A percentile compares a stretch with the other conserved stretches of the same genome.
Evolutionary conservation across 2,797 vertebrate species (phyloP).

Genomic region (Chaetophractus vellerosus): DNA sequence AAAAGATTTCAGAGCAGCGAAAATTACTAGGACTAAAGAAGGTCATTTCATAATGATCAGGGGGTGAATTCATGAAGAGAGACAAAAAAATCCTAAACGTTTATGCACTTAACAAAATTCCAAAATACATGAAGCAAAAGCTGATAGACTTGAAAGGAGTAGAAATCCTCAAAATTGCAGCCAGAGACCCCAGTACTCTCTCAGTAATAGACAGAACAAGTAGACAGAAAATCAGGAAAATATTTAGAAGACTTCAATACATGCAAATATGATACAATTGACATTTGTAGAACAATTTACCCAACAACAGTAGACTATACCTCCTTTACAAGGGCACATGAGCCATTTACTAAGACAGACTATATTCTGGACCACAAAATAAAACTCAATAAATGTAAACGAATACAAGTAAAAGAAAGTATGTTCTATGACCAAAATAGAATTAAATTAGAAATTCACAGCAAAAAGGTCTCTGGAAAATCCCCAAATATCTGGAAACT

Average conservation of each 20-base stretch:
- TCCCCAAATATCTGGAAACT: background rate
- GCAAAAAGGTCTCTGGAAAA: background rate
- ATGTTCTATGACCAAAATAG: background rate
- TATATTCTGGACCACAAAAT: background rate
- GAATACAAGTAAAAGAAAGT: slow-evolving; percentile 25
- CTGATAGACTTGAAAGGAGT: background rate
- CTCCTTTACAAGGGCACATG: background rate
- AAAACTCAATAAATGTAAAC: background rate
- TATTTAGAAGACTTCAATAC: background rate
- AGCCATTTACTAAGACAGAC: background rate
- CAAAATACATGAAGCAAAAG: background rate
- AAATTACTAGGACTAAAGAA: background rate
- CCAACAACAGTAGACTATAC: background rate
- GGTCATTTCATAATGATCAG: background rate
- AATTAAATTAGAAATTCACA: slow-evolving; percentile 26
- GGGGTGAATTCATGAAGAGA: background rate
- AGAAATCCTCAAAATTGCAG: background rate
- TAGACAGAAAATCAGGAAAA: background rate
- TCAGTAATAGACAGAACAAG: background rate
- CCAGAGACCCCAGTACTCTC: background rate
- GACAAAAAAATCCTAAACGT: background rate
- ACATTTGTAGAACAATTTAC: background rate
- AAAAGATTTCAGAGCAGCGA: background rate
- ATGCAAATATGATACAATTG: background rate
- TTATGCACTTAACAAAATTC: background rate